Base-by-base conservation (phyloP, 1,140 invertebrate genomes). In the Brachystomella parvula region DNA sequence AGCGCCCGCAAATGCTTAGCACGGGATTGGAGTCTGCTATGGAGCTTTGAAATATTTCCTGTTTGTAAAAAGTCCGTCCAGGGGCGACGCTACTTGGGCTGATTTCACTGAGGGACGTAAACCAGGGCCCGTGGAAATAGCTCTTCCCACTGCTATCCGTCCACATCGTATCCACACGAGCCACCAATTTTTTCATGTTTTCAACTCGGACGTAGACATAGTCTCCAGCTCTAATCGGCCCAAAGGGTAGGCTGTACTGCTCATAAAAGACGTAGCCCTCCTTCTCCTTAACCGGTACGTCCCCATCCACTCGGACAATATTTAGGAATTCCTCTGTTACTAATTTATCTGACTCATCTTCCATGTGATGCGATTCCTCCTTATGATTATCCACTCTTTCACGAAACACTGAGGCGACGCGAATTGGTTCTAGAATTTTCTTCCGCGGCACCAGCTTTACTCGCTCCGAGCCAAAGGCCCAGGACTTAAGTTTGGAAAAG, bases 91-190 rank as follows among this genome's bases (percentile, higher is more conserved):
- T 66, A 0, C 66, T 30, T n/a, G 86, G 88, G 77, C 82, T 85
- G 60, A 96, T 87, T 80, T 98, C 94, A 24, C 83, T 81, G 2
- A 96, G 92, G 58, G 88, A 84, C 47, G 98, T 85, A 72, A 97
- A 86, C 86, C 91, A 94, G 0, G 94, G 92, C 1, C 96, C 96
- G 72, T 89, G 89, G 77, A 98, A 94, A 75, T 89, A 96, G 57
- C 87, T 87, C 73, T 92, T 89, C 32, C 87, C 90, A 74, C 89
- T 92, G 78, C 87, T 85, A 56, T 90, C 89, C 71, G 88, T 87
- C 94, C 94, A 98, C 75, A 98, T 90, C 66, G 87, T 86, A 78
- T 97, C 92, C 71, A 98, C 88, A 79, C 95, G 88, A n/a, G 92
- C 89, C 65, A 98, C 90, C 63, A 90, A 83, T 76, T 92, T 89